Evolutionary conservation across 2,888 invertebrate species (phyloP), one percentile per base, ranked within the genome.

Genomic region (Cryptops parisi): DNA sequence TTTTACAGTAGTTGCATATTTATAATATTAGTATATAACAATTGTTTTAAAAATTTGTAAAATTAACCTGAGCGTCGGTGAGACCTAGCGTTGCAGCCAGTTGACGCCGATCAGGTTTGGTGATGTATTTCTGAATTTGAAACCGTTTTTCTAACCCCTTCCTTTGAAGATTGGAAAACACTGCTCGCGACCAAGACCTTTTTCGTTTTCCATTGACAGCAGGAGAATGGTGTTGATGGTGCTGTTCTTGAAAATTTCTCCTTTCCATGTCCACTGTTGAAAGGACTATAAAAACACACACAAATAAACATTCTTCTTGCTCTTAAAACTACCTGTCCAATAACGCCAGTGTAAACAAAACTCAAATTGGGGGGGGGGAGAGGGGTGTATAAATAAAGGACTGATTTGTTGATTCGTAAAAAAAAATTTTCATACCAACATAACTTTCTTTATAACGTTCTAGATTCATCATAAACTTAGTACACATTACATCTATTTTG

Each of bases 41-140:
- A n/a, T n/a, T n/a, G n/a, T n/a, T n/a, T n/a, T n/a, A n/a, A n/a
- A n/a, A n/a, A n/a, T n/a, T n/a, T n/a, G n/a, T n/a, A n/a, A n/a
- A n/a, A n/a, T n/a, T n/a, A n/a, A n/a, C 88, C 78, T 91, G 91
- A 3, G 91, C 91, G 72, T 93, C 93, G 0, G 91, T 91, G 6
- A 93, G 78, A 52, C 91, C 91, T 26, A 94, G 71, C 12, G 89
- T 85, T 3, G 89, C 89, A 0, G 93, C 93, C 56, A 94, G 70
- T 68, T 91, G 90, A 61, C 91, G 74, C 65, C 93, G 74, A 65
- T 94, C 93, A 0, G 91, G 93, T 67, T 93, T 94, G 1, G 91
- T 93, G 57, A 94, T 93, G 66, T 94, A 94, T 68, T 93, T 93
- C 68, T 93, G 93, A 59, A 91, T 78, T 65, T 89, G 86, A 68